phyloP scores from a whole-genome alignment of 2,888 invertebrate species.

The Parapristionchus giblindavisi region DNA sequence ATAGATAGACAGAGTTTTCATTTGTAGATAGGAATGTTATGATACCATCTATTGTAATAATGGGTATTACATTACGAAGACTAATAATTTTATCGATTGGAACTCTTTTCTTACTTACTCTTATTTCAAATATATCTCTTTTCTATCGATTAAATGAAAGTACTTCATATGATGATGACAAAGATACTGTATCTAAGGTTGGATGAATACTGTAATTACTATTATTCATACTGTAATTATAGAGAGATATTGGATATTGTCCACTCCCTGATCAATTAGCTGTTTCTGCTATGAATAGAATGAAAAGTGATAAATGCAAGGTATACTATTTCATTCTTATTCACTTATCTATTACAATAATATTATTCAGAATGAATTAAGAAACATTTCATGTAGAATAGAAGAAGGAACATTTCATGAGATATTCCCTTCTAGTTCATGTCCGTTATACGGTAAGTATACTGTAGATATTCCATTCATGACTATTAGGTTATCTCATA shows the following conservation, averaged over 20 bases:
- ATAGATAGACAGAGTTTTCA: too few relatives aligned
- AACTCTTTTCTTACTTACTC: too few relatives aligned
- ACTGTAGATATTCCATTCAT: not conserved
- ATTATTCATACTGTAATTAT: too few relatives aligned
- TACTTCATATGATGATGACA: too few relatives aligned
- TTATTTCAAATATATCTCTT: too few relatives aligned
- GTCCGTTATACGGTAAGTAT: conserved; percentile 53
- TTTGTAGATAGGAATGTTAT: too few relatives aligned
- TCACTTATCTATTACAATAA: not conserved
- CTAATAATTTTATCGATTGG: too few relatives aligned
- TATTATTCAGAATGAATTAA: conserved; percentile 33
- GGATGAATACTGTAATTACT: too few relatives aligned
- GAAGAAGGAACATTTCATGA: conserved; percentile 49
- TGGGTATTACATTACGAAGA: too few relatives aligned
- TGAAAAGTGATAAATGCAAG: conserved; percentile 36
- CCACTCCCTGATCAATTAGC: conserved; percentile 21
- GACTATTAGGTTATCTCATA: not conserved
- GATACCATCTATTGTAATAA: too few relatives aligned
- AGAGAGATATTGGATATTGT: not conserved
- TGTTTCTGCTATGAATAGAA: conserved; percentile 25
- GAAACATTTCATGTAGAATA: conserved; percentile 50
- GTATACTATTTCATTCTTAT: not conserved
- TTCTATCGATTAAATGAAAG: too few relatives aligned
- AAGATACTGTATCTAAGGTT: too few relatives aligned
- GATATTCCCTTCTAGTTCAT: conserved; percentile 50